These are phyloP conservation scores for Microctonus brassicae DNA, from an alignment of 2,888 invertebrate genomes.

Conservation along the genomic window DNA sequence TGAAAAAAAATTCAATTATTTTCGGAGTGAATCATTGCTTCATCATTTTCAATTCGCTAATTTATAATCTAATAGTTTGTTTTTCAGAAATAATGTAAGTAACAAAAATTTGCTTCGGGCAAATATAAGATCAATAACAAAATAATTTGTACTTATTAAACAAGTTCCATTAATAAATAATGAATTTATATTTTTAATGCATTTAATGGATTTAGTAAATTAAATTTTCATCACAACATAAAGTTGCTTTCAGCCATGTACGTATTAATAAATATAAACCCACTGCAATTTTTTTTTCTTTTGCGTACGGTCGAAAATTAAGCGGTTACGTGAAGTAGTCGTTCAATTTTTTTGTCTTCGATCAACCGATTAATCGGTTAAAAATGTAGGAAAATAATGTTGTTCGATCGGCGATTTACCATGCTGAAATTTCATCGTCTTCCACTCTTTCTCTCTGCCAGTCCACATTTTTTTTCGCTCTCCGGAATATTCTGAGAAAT, in stretches of 20 bases:
- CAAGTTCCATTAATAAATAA: too few species aligned
- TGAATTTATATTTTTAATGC: too few species aligned
- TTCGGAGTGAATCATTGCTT: too few species aligned
- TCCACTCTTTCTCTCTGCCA: slow-evolving; percentile 1
- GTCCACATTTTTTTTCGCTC: slow-evolving; percentile 16
- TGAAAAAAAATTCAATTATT: too few species aligned
- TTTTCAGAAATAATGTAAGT: too few species aligned
- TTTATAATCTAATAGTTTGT: too few species aligned
- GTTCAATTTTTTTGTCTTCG: slow-evolving; percentile 27
- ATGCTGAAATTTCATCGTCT: slow-evolving; percentile 30
- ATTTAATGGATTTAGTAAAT: not conserved
- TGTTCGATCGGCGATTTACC: slow-evolving; percentile 43
- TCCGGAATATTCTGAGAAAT: slow-evolving; percentile 40
- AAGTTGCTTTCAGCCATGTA: not conserved
- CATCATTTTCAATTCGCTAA: too few species aligned
- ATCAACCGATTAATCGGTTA: slow-evolving; percentile 34
- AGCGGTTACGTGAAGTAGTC: slow-evolving; percentile 25
- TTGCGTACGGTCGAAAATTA: slow-evolving; percentile 26
- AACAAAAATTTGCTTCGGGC: too few species aligned
- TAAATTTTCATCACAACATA: not conserved
- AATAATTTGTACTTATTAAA: too few species aligned
- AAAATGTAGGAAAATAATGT: slow-evolving; percentile 39
- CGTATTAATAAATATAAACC: slow-evolving; percentile 6
- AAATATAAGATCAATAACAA: too few species aligned
- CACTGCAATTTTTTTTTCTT: too few species aligned